Evolutionary conservation across 1,140 invertebrate species (phyloP).

Genomic region (Pectinophora gossypiella): DNA sequence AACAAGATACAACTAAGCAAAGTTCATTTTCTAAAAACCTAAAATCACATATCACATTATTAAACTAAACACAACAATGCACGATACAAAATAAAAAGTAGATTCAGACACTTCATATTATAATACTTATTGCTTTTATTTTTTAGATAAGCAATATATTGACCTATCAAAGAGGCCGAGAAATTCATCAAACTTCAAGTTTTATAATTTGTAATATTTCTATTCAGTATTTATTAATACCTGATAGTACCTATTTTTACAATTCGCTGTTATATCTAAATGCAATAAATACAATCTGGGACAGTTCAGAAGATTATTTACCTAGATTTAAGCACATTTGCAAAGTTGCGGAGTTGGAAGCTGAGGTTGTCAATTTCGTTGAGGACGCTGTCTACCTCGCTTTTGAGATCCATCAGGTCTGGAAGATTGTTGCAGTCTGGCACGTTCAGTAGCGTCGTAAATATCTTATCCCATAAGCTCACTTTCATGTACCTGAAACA

Average conservation of each 20-base stretch:
- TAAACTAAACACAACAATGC: conserved; percentile 57
- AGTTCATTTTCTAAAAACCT: conserved; percentile 14
- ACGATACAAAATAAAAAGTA: conserved; percentile 28
- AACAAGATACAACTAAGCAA: conserved; percentile 57
- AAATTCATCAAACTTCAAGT: conserved; percentile 41
- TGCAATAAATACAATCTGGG: conserved; percentile 67
- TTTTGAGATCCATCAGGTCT: conserved; percentile 78
- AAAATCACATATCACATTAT: conserved; percentile 55
- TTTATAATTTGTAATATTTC: conserved; percentile 9
- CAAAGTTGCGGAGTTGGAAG: conserved; percentile 64
- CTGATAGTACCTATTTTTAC: conserved; percentile 52
- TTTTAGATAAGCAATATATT: conserved; percentile 16
- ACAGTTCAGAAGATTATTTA: conserved; percentile 33
- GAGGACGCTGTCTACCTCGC: conserved; percentile 77
- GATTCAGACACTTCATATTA: conserved; percentile 33
- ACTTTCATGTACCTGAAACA: conserved; percentile 79
- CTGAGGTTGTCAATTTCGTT: conserved; percentile 66
- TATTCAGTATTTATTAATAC: conserved; percentile 27
- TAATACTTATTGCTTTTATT: conserved; percentile 43
- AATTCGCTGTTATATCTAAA: conserved; percentile 63
- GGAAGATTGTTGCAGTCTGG: conserved; percentile 81
- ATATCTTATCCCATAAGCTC: conserved; percentile 80
- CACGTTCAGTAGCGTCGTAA: conserved; percentile 81
- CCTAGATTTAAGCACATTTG: conserved; percentile 74
- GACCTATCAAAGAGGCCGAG: conserved; percentile 20